phyloP scores from a whole-genome alignment of 2,888 invertebrate genomes.

The Papilio elwesi region DNA sequence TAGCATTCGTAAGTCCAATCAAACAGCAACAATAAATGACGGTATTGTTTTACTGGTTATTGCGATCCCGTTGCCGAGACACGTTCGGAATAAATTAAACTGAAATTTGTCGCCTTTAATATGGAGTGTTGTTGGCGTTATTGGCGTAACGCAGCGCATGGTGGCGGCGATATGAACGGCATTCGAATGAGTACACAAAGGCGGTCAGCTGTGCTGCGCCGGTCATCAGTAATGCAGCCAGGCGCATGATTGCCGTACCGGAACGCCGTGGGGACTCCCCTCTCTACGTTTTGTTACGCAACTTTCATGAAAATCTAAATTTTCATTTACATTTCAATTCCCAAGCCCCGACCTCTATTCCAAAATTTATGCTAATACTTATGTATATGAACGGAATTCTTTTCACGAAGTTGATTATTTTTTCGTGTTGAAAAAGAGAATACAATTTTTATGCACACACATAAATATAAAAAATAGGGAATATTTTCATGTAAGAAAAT shows the following conservation, averaged over 20 bases:
- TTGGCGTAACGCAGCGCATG: slow-evolving; percentile 71
- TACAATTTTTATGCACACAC: too few species aligned
- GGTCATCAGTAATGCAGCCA: slow-evolving; percentile 69
- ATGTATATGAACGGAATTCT: not conserved
- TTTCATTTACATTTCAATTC: slow-evolving; percentile 31
- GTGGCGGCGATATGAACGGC: slow-evolving; percentile 74
- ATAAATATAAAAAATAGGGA: not conserved
- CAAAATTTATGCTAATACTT: not conserved
- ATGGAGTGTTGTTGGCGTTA: slow-evolving; percentile 80
- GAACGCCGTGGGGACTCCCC: slow-evolving; percentile 53
- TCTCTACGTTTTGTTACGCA: slow-evolving; percentile 24
- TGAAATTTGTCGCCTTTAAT: slow-evolving; percentile 82
- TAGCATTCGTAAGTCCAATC: slow-evolving; percentile 60
- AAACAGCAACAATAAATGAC: slow-evolving; percentile 71
- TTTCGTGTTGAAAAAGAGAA: not conserved
- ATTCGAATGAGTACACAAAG: slow-evolving; percentile 80
- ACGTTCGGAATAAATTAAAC: slow-evolving; percentile 83
- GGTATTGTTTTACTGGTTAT: slow-evolving; percentile 81
- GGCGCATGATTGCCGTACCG: slow-evolving; percentile 58
- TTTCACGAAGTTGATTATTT: not conserved
- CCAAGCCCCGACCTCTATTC: not conserved
- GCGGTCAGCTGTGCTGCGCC: slow-evolving; percentile 56
- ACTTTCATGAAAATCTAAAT: slow-evolving; percentile 37
- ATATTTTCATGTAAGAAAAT: not conserved
- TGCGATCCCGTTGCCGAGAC: slow-evolving; percentile 82